Evolutionary conservation across 2,797 vertebrate species (phyloP).

Genomic region (Falco naumanni): DNA sequence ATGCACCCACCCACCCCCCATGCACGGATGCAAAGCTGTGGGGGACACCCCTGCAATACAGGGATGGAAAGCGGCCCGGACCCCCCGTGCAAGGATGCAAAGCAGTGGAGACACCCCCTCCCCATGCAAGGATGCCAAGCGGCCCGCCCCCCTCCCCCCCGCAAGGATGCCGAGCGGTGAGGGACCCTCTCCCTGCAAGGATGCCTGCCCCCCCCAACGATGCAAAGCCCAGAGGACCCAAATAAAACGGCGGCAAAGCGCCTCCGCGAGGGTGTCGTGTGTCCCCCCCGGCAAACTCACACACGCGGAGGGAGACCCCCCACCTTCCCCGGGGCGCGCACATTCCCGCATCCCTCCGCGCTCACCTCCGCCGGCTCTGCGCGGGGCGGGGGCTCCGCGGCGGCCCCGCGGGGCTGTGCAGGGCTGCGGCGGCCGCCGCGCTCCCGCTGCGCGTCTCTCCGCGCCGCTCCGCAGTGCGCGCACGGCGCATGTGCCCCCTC

Average conservation of each 20-base stretch:
- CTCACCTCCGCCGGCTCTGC: not conserved
- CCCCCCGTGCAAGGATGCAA: not conserved
- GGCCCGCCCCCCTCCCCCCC: not conserved
- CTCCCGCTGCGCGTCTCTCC: not conserved
- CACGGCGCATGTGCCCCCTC: slow-evolving; percentile 36
- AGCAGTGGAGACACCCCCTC: not conserved
- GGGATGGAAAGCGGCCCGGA: not conserved
- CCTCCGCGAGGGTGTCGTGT: too few relatives aligned
- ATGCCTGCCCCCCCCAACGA: not conserved
- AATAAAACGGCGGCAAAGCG: not conserved
- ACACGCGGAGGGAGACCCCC: not conserved
- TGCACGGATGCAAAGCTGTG: not conserved
- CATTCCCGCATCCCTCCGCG: not conserved
- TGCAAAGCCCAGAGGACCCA: not conserved
- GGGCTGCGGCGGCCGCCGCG: not conserved
- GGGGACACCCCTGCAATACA: not conserved
- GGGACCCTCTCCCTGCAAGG: too few relatives aligned
- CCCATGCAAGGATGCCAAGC: not conserved
- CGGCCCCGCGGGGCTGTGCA: not conserved
- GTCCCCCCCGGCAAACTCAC: not conserved
- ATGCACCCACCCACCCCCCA: not conserved
- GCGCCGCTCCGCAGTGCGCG: slow-evolving; percentile 59
- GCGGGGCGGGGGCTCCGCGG: not conserved
- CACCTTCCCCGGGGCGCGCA: not conserved
- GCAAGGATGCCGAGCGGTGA: not conserved